These are phyloP conservation scores for Hanleya hanleyi DNA, from an alignment of 2,888 invertebrate genomes.

Conservation along the genomic window DNA sequence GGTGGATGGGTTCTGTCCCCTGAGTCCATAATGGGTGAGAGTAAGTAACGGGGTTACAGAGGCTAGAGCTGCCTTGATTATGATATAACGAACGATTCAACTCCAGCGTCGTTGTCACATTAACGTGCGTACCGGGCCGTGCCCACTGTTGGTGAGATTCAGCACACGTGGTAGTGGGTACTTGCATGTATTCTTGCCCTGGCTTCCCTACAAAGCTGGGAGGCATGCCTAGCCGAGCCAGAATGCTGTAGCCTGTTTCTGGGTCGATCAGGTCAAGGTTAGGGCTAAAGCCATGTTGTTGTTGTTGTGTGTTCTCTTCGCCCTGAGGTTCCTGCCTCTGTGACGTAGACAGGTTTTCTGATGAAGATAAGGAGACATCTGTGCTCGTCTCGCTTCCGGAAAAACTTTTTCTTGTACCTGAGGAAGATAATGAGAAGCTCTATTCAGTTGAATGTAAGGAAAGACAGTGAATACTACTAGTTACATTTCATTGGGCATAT, in stretches of 20 bases:
- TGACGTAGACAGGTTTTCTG: conserved; percentile 83
- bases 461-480: too few species aligned
- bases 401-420: conserved; percentile 84
- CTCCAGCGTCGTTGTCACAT: neutral
- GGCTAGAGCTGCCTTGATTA: neutral
- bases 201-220: conserved; percentile 40
- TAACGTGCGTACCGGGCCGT: neutral
- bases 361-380: conserved; percentile 88
- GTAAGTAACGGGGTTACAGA: neutral
- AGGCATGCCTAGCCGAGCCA: conserved; percentile 65
- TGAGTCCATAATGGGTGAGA: neutral
- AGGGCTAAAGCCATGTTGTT: conserved; percentile 35
- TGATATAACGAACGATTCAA: neutral
- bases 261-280: conserved; percentile 42
- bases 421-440: too few species aligned
- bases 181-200: conserved; percentile 29
- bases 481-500: too few species aligned
- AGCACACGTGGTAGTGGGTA: neutral
- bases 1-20: neutral
- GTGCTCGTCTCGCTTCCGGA: conserved; percentile 87
- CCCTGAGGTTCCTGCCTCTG: conserved; percentile 91
- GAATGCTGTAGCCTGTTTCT: conserved; percentile 72
- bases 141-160: neutral
- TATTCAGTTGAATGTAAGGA: too few species aligned
- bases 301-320: conserved; percentile 80